Base-by-base conservation (phyloP, 2,113 vertebrate species). In the Gallinago media region DNA sequence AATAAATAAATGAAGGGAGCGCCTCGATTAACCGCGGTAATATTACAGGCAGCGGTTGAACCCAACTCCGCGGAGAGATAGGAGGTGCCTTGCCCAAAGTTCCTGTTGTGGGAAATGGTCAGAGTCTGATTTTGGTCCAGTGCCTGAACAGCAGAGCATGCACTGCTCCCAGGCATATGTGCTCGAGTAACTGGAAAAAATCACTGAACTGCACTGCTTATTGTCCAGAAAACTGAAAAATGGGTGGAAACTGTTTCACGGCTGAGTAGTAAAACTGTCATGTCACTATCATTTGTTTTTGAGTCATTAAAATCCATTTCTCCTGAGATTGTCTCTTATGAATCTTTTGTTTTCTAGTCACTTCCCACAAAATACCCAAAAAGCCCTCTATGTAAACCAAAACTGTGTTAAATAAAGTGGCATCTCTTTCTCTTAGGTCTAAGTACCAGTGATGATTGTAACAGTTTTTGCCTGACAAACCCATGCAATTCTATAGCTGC, bases 201-300 rank as follows among this genome's bases (percentile, higher is more conserved):
- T 88, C 83, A 70, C 27, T 86, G 79, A 86, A 42, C 63, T 52
- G 42, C 14, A 13, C n/a, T 86, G 40, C 40, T 80, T 2, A 12
- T 86, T 84, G 82, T 92, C 83, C 88, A 88, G 91, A 94, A 93
- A 38, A 58, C 54, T 84, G 50, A 88, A 85, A 84, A 96, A 88
- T 66, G 25, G 40, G 29, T 88, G 59, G 46, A 74, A 93, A 92
- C 22, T 70, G 59, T 94, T 94, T 91, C 65, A 55, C 46, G 92
- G 44, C 59, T 84, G 67, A 91, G 42, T 88, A 86, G 63, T 92
- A 84, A 84, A 92, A 40, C 55, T 93, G 79, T 73, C 50, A 46
- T 54, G 22, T 85, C 3, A 2, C 49, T 89, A 5, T 55, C 0
- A 8, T 31, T 65, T 27, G 54, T 12, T 59, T 85, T 32, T 56